Base-by-base conservation (phyloP, 2,113 vertebrate species). In the Burhinus oedicnemus region DNA sequence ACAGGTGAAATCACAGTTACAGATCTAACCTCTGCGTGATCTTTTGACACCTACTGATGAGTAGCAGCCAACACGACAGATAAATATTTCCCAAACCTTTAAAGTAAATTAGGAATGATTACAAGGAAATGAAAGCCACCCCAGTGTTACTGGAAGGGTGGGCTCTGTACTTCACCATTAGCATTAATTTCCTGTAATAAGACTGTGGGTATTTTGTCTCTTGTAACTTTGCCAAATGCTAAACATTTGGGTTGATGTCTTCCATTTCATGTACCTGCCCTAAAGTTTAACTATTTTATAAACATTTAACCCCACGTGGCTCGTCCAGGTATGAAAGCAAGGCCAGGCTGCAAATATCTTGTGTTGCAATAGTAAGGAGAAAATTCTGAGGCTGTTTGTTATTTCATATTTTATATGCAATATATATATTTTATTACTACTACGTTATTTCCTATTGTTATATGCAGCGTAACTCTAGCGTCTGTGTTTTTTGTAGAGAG, bases 21-120 rank as follows among this genome's bases (percentile, higher is more conserved):
- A 72, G 71, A 68, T 76, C 32, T 6, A 82, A 71, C 44, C 34
- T 85, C 57, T 47, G 21, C 22, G 42, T 64, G 70, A 57, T 91
- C 87, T 95, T 90, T 78, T 71, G 91, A 51, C 38, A 42, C 36
- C 77, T 87, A 64, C 7, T 57, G 74, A 72, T 76, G 8, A 94
- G 40, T 58, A 77, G 27, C 36, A 70, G 27, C 32, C 25, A 76
- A 54, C 36, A 27, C 38, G 85, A 72, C 62, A 79, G 66, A 66
- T 70, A 88, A 94, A 80, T 90, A 83, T 92, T 94, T 96, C 69
- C 58, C 42, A 92, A 80, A 61, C 32, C 52, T 94, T 87, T 86
- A 81, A 85, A 85, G 19, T 62, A 94, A 94, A 92, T 86, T 83
- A 80, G 20, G 36, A 74, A 76, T 68, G 3, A 76, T 91, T 76